phyloP scores from a whole-genome alignment of 2,113 vertebrate genomes.

The Bagarius yarrelli region DNA sequence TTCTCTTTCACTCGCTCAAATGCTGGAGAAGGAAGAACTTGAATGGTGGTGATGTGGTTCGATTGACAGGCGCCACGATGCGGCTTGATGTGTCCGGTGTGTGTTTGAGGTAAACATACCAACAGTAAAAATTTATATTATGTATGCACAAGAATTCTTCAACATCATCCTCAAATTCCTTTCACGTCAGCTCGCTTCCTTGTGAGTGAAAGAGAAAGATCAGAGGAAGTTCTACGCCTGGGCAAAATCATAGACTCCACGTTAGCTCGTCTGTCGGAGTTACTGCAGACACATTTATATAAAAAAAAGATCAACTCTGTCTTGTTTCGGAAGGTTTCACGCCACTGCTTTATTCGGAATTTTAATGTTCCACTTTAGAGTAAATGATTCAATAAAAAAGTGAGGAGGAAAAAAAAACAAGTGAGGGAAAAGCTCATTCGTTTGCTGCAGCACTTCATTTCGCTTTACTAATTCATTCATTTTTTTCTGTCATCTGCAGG shows the following conservation, averaged over 20 bases:
- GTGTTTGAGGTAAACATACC: background rate
- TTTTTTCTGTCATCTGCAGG: constrained; percentile 56
- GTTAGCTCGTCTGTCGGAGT: background rate
- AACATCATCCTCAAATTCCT: background rate
- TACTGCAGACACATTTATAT: constrained; percentile 48
- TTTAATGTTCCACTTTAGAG: constrained; percentile 52
- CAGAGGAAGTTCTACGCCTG: background rate
- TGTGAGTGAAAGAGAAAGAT: background rate
- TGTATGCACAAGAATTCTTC: too few relatives aligned
- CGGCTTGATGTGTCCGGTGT: too few relatives aligned
- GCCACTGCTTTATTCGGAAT: constrained; percentile 57
- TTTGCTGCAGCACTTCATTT: constrained; percentile 60
- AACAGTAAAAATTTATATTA: background rate
- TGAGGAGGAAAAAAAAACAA: constrained; percentile 51
- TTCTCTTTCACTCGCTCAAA: background rate
- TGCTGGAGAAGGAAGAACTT: background rate
- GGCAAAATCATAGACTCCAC: background rate
- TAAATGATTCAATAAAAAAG: constrained; percentile 57
- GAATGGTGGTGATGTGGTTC: background rate
- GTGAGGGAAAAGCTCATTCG: constrained; percentile 55
- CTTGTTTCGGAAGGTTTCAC: constrained; percentile 22
- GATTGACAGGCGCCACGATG: background rate
- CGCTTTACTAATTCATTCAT: constrained; percentile 72
- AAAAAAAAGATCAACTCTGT: constrained; percentile 33
- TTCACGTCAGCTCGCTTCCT: background rate